A percentile compares a stretch with the other conserved stretches of the same genome.
phyloP scores from a whole-genome alignment of 2,888 invertebrate genomes.

The Oscheius sp. region DNA sequence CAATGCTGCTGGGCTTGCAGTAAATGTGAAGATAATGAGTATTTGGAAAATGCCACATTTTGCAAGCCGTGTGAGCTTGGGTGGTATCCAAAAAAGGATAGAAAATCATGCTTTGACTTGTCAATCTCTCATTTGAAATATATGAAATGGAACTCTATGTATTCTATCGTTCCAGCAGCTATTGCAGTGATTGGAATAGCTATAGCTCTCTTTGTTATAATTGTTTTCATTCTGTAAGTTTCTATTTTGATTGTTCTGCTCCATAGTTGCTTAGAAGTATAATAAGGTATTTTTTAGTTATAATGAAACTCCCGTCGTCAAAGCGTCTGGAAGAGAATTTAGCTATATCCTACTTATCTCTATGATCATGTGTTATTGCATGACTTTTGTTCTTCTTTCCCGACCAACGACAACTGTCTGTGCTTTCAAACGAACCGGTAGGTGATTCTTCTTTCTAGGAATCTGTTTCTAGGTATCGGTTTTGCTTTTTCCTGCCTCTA shows the following conservation, averaged over 20 bases:
- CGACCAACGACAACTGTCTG: conserved; percentile 78
- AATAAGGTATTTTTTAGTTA: conserved; percentile 72
- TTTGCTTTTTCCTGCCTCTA: conserved; percentile 81
- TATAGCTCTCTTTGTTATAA: conserved; percentile 76
- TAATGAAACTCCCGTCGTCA: conserved; percentile 78
- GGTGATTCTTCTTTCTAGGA: neutral
- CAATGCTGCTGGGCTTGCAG: conserved; percentile 73
- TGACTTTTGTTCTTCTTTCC: conserved; percentile 80
- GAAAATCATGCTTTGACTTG: conserved; percentile 61
- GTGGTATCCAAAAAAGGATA: conserved; percentile 50
- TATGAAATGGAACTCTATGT: conserved; percentile 78
- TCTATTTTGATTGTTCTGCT: too few relatives aligned
- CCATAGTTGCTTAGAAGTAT: too few relatives aligned
- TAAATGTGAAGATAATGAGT: conserved; percentile 67
- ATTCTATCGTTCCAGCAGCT: conserved; percentile 78
- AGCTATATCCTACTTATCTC: conserved; percentile 79
- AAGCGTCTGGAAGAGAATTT: conserved; percentile 82
- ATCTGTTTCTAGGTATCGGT: conserved; percentile 74
- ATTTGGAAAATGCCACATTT: conserved; percentile 64
- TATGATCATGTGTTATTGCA: conserved; percentile 78
- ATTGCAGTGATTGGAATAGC: conserved; percentile 76
- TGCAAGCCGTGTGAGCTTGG: conserved; percentile 68
- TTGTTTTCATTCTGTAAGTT: conserved; percentile 74
- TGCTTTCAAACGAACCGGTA: conserved; percentile 77
- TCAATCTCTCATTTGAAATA: conserved; percentile 68